Evolutionary conservation across 2,888 invertebrate species (phyloP).

Genomic region (Brachypterus glaber): DNA sequence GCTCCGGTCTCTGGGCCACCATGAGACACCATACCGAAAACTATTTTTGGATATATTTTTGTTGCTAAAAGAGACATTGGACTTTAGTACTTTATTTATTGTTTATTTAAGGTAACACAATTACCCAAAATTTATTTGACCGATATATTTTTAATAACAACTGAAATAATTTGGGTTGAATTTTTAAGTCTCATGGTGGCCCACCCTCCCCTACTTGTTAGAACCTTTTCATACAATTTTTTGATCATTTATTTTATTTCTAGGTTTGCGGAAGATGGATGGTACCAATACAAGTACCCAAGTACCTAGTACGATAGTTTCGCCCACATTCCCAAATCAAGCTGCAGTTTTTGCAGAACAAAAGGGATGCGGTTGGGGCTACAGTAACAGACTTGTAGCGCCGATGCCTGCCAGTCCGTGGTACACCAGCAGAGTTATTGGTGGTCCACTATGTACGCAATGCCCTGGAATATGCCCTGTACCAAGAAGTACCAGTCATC

Average conservation of each 20-base stretch:
- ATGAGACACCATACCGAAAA: too few species aligned
- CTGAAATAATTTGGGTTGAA: too few species aligned
- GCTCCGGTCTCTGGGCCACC: too few species aligned
- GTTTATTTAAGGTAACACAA: too few species aligned
- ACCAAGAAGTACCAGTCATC: slow-evolving; percentile 39
- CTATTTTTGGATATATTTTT: too few species aligned
- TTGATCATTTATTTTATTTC: slow-evolving; percentile 13
- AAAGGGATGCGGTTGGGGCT: slow-evolving; percentile 43
- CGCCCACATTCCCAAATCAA: slow-evolving; percentile 35
- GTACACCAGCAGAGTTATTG: slow-evolving; percentile 33
- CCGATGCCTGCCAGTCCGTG: slow-evolving; percentile 35
- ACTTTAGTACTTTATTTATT: too few species aligned
- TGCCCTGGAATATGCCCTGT: slow-evolving; percentile 40
- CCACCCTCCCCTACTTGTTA: too few species aligned
- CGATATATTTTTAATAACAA: too few species aligned
- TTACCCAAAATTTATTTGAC: too few species aligned
- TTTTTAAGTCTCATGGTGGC: too few species aligned
- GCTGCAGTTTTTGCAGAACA: slow-evolving; percentile 44
- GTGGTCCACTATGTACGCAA: slow-evolving; percentile 38
- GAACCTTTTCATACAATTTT: too few species aligned
- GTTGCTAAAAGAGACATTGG: too few species aligned
- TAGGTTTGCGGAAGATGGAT: slow-evolving; percentile 38
- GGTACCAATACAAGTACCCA: slow-evolving; percentile 30
- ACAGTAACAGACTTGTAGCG: slow-evolving; percentile 40
- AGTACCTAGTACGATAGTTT: slow-evolving; percentile 25